phyloP scores from a whole-genome alignment of 2,113 vertebrate genomes.

The Etheostoma spectabile region DNA sequence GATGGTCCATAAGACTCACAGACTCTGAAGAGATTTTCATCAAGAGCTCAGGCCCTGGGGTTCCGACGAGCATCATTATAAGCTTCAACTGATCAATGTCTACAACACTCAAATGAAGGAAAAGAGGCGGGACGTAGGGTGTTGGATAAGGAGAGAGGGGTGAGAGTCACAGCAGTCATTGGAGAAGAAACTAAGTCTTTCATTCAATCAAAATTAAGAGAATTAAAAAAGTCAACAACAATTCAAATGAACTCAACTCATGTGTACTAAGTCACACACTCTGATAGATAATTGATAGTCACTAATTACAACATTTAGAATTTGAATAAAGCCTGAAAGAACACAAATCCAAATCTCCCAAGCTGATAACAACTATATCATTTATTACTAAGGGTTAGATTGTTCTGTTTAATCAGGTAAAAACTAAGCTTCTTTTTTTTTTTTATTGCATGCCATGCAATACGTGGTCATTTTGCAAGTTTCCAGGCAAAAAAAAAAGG shows the following conservation, averaged over 20 bases:
- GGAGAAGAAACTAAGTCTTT: slow-evolving; percentile 4
- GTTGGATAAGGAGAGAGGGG: slow-evolving; percentile 30
- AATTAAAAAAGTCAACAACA: not conserved
- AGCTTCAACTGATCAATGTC: slow-evolving; percentile 99
- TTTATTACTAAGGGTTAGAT: not conserved
- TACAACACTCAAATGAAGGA: slow-evolving; percentile 97
- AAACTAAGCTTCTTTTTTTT: not conserved
- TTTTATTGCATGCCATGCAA: not conserved
- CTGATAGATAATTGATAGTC: not conserved
- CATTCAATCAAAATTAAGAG: not conserved
- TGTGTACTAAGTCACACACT: not conserved
- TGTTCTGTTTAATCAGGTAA: not conserved
- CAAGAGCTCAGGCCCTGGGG: slow-evolving; percentile 95
- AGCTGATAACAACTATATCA: not conserved
- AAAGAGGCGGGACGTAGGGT: slow-evolving; percentile 84
- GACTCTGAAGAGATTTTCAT: slow-evolving; percentile 99
- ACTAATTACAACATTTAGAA: not conserved
- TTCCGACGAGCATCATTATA: slow-evolving; percentile 97
- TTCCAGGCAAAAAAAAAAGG: not conserved
- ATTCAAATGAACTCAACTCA: not conserved
- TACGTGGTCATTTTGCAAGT: not conserved
- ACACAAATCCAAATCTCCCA: not conserved
- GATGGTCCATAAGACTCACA: slow-evolving; percentile 87
- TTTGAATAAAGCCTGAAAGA: not conserved
- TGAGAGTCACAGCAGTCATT: slow-evolving; percentile 15